Evolutionary conservation across 2,113 vertebrate species (phyloP), one percentile per base, ranked within the genome.

Genomic region (Nansenia antarctica): DNA sequence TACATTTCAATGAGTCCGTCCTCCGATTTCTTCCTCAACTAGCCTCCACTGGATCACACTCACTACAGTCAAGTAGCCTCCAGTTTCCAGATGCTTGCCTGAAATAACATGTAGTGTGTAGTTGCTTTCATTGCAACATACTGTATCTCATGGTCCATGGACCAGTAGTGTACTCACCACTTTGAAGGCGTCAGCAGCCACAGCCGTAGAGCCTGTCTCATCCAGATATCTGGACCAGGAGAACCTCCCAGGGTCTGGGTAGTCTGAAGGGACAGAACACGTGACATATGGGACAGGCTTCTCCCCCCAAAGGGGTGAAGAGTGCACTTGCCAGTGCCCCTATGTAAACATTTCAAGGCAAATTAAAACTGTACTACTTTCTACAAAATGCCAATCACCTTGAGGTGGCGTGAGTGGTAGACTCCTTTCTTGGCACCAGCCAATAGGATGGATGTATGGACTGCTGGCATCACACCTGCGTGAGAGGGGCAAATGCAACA

Each of bases 391-490:
- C 32, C 60, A n/a, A 26, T 94, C 82, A 98, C 98, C 97, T 94
- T 99, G 97, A 65, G 98, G 98, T 68, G 97, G 96, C 1, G 98
- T 98, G 72, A 99, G 93, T 3, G 96, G 93, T 73, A 97, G 95
- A 80, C 93, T 94, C 0, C 95, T 94, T 77, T 97, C 95, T 80
- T 96, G 94, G 87, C 98, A 99, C 98, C 98, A 99, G 86, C 98
- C 98, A 61, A 98, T 94, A 0, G 95, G 96, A 78, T 99, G 98
- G 83, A 99, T 98, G 87, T 99, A 99, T 0, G 98, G 97, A 79
- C 97, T 98, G 88, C 92, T 95, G 75, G 95, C 86, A 78, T 99
- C 96, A 90, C 98, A 99, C 98, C 98, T 99, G 78, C 62, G 77
- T 82, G 62, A 78, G 9, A 53, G 55, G 29, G 27, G 6, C 15